Percentiles rank a stretch among this genome's conserved stretches.
Evolutionary conservation across 2,113 vertebrate species (phyloP).

Genomic region (Rhinolophus ferrumequinum): DNA sequence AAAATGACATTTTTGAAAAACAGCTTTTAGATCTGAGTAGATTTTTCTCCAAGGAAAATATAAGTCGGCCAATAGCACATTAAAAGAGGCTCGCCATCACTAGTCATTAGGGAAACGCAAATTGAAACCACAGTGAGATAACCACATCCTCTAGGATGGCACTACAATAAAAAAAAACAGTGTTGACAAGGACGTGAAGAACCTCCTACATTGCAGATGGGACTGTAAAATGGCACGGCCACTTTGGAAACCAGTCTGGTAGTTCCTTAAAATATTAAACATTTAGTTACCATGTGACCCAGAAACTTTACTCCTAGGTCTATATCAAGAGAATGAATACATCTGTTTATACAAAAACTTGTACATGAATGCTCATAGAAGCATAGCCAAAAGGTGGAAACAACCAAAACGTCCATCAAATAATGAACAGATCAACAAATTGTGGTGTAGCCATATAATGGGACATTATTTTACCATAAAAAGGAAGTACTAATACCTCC

Average conservation of each 20-base stretch:
- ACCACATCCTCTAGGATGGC: background rate
- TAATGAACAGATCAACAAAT: background rate
- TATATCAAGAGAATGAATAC: background rate
- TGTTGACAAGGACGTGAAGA: background rate
- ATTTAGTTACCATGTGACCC: background rate
- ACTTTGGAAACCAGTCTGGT: background rate
- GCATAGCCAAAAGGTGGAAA: background rate
- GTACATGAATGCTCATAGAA: background rate
- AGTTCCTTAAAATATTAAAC: background rate
- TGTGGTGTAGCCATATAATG: background rate
- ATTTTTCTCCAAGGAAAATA: background rate
- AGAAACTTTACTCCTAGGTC: background rate
- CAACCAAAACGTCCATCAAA: background rate
- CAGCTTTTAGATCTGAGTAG: background rate
- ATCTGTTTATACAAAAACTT: background rate
- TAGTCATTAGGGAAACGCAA: background rate
- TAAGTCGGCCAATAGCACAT: background rate
- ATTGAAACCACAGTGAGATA: background rate
- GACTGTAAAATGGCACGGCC: background rate
- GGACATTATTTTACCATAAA: background rate
- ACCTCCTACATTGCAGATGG: background rate
- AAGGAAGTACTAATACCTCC: background rate
- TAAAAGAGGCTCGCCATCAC: background rate
- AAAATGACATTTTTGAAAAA: constrained; percentile 1
- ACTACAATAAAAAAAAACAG: background rate